Base-by-base conservation (phyloP, 1,140 invertebrate genomes). In the Belonocnema kinseyi region DNA sequence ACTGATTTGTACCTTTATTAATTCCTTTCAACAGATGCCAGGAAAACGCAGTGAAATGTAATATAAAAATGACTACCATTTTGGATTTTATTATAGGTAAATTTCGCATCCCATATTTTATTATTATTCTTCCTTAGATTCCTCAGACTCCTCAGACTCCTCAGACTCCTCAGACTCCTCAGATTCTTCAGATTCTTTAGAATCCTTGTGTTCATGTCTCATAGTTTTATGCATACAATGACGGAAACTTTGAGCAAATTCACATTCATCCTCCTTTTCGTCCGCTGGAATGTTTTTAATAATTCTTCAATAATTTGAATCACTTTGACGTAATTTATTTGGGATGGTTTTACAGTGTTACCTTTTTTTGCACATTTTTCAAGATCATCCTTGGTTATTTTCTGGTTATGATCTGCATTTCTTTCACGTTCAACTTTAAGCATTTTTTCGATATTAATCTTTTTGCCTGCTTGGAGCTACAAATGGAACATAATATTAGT, bases 201-300 rank as follows among this genome's bases (percentile, higher is more conserved):
- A 12, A 33, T 33, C n/a, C 5, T 26, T 33, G 12, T 21, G 58
- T 10, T 26, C 58, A 7, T 21, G 26, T 40, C 2, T 14, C 2
- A 40, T 66, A 16, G 0, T 26, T 40, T 7, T 40, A 14, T 66
- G 12, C 14, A 21, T 40, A 56, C 80, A 81, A 0, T 76, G 71
- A 51, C 74, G 73, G n/a, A 78, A 81, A 17, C 26, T 52, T 3
- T 50, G 52, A 12, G 72, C 80, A 3, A 51, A n/a, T 72, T 74
- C 54, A 56, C 83, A 85, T 12, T 83, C 82, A 70, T 83, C 78
- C 12, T 71, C 33, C 2, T 79, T 77, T 6, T 75, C 58, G 26
- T 74, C 74, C n/a, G 73, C 83, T 85, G 61, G 3, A 75, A 78
- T 50, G 72, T 33, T 33, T 75, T 51, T 17, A 73, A 61, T 11